phyloP scores from a whole-genome alignment of 2,888 invertebrate species.

The Cancer borealis region DNA sequence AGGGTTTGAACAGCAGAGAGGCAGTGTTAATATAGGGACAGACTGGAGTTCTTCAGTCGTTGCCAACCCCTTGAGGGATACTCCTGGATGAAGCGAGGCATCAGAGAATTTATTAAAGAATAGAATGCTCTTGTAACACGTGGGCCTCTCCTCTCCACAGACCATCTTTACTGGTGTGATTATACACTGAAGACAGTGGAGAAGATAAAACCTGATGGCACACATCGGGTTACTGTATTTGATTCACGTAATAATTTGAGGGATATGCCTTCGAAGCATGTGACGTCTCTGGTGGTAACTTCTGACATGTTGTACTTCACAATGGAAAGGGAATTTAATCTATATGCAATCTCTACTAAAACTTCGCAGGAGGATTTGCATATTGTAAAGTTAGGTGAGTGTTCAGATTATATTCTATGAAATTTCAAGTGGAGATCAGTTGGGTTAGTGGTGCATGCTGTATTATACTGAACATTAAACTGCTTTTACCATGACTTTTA shows the following conservation, averaged over 20 bases:
- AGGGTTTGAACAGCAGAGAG: too few relatives aligned
- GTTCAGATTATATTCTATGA: background rate
- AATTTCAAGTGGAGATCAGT: too few relatives aligned
- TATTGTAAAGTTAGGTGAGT: background rate
- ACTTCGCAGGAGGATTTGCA: background rate
- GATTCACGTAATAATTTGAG: background rate
- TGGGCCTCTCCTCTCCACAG: background rate
- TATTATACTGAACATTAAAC: too few relatives aligned
- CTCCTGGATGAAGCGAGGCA: too few relatives aligned
- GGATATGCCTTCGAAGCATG: background rate
- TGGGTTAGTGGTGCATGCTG: too few relatives aligned
- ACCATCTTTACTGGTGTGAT: constrained; percentile 45
- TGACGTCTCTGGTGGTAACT: background rate
- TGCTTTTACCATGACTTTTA: too few relatives aligned
- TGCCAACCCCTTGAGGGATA: too few relatives aligned
- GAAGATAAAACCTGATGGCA: background rate
- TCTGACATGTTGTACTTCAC: background rate
- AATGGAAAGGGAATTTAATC: background rate
- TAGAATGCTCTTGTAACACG: background rate
- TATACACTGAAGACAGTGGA: background rate
- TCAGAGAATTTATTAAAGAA: too few relatives aligned
- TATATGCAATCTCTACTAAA: background rate
- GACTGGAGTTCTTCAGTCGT: too few relatives aligned
- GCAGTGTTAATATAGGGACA: too few relatives aligned
- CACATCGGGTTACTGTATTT: background rate